Base-by-base conservation (phyloP, 2,113 vertebrate genomes). In the Lepidothrix coronata region DNA sequence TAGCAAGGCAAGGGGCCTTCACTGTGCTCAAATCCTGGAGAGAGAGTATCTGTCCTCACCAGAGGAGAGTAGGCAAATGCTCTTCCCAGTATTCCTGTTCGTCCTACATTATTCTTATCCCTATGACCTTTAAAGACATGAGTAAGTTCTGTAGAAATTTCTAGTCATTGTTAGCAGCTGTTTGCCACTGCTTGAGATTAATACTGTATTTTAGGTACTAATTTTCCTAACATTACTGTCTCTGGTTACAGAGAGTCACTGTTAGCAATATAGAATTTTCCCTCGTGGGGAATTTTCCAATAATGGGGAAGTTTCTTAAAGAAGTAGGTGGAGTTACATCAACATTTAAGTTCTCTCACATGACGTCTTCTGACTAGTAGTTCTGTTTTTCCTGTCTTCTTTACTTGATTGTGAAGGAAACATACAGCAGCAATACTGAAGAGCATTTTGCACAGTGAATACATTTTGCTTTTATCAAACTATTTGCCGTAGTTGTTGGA, bases 291-390 rank as follows among this genome's bases (percentile, higher is more conserved):
- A 92, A 92, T 82, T 96, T 95, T 89, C 46, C 43, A 74, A 5
- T 63, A 80, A 74, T 52, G 76, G 52, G 88, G 91, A 96, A 97
- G 76, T 95, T 85, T 96, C n/a, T 79, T 93, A 6, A 83, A 85
- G 62, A 94, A 94, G 88, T 81, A 74, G 39, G 55, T 70, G 63
- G 73, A 51, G 31, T 88, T 85, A 80, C 43, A 58, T 73, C 71
- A 82, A 33, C 63, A 48, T 80, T 66, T 71, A 91, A 63, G 52
- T 55, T 66, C 51, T 74, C 62, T 88, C 71, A 65, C 66, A 46
- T 41, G 59, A 77, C 73, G 27, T 16, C 19, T 87, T 89, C 67
- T 15, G 17, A 71, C 35, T 90, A 51, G 73, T 18, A 86, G 63
- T 91, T 93, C 48, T 94, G 46, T 1, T 92, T 61, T 93, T 89